Base-by-base conservation (phyloP, 2,113 vertebrate genomes). In the Noturus placidus region DNA sequence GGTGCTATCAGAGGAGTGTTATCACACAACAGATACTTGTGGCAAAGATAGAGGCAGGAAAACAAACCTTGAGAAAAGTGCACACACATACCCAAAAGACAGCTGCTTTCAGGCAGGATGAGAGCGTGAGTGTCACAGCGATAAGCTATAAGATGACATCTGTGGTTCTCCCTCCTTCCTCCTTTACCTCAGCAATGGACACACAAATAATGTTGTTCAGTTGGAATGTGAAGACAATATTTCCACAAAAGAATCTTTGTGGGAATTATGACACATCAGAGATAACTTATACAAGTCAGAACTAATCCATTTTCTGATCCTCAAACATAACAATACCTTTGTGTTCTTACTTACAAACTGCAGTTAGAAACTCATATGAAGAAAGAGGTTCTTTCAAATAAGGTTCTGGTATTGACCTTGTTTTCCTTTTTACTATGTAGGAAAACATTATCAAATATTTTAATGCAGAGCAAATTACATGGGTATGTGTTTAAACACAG, bases 131-230 rank as follows among this genome's bases (percentile, higher is more conserved):
- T 69, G 56, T 85, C 57, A 61, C 30, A 87, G n/a, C 33, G 80
- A 89, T 83, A 89, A 91, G 84, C 86, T 90, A 77, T 63, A 50
- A 46, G 69, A 87, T 74, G 38, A 9, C n/a, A 89, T 77, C 74
- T 52, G 19, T 81, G 3, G 61, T 89, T 84, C 85, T 57, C 13
- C 86, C 50, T 70, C 54, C 38, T 42, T 27, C 86, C 50, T 70
- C 54, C 38, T 42, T 27, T 74, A 86, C 80, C 52, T 84, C 76
- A 59, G 54, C 72, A 79, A 63, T 59, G 25, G 50, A 83, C 86
- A 86, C 35, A 88, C 13, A 70, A 76, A 83, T 38, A 86, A 54
- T 83, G 76, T 50, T 59, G 27, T n/a, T 84, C 87, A 93, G 82
- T 92, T 87, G 69, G 56, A 83, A 82, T 59, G 25, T 82, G 33